Evolutionary conservation across 2,797 vertebrate species (phyloP).

Genomic region (Coregonus ussuriensis): DNA sequence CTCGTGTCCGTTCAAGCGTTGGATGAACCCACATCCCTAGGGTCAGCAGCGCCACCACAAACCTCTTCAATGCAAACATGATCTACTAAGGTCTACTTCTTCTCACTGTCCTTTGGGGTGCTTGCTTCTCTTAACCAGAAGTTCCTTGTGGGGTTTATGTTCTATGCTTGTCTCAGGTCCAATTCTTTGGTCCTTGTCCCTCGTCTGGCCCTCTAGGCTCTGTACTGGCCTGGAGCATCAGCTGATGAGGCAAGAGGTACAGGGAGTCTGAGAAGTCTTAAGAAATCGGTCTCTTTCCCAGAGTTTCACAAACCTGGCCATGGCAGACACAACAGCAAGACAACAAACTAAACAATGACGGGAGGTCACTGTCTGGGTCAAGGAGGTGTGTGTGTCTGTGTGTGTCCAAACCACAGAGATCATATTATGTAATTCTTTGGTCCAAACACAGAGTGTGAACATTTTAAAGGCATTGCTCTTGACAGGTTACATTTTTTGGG

Average conservation of each 20-base stretch:
- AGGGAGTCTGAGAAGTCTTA: not conserved
- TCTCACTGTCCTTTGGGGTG: not conserved
- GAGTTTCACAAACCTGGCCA: not conserved
- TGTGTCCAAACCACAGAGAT: not conserved
- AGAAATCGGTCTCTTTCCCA: not conserved
- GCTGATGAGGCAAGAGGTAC: not conserved
- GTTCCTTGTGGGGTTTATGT: too few relatives aligned
- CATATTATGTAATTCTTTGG: too few relatives aligned
- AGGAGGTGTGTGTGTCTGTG: not conserved
- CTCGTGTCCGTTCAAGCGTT: too few relatives aligned
- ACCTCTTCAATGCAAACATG: not conserved
- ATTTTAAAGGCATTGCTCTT: not conserved
- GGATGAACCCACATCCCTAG: not conserved
- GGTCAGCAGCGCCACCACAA: not conserved
- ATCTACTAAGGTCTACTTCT: not conserved
- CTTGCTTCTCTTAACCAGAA: not conserved
- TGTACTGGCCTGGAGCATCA: not conserved
- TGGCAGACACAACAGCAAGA: conserved; percentile 5
- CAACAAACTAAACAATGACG: not conserved
- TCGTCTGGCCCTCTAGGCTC: not conserved
- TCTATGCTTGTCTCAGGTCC: not conserved
- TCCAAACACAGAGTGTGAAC: not conserved
- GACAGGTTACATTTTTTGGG: not conserved
- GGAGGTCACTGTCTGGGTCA: not conserved
- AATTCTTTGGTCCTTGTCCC: not conserved